Evolutionary conservation across 2,888 invertebrate species (phyloP).

Genomic region (Lacanobia wlatinum): DNA sequence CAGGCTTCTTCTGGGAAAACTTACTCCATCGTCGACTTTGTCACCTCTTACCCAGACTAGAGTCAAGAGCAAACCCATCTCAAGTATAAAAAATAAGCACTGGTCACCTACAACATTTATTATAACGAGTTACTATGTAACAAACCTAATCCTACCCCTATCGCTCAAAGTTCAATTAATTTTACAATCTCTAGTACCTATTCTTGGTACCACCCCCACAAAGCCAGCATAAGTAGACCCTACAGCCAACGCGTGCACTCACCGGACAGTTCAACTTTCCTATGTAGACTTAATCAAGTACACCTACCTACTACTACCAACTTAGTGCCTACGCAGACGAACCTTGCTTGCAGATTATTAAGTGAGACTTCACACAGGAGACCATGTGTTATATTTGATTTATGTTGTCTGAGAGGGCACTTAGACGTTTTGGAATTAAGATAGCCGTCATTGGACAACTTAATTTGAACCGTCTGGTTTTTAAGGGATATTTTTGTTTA

Average conservation of each 20-base stretch:
- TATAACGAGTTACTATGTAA: no score
- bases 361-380: slow-evolving; percentile 25
- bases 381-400: slow-evolving; percentile 37
- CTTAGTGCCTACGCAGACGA: slow-evolving; percentile 46
- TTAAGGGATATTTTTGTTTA: neutral
- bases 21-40: no score
- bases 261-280: slow-evolving; percentile 57
- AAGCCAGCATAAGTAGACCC: slow-evolving; percentile 39
- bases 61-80: no score
- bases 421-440: slow-evolving; percentile 15
- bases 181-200: slow-evolving; percentile 4
- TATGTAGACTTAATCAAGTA: slow-evolving; percentile 64
- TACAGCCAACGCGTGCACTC: slow-evolving; percentile 43
- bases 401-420: slow-evolving; percentile 25
- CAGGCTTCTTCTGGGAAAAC: no score
- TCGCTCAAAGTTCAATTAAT: neutral
- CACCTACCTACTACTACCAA: slow-evolving; percentile 48
- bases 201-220: slow-evolving; percentile 28
- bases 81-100: no score
- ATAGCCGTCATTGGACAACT: neutral
- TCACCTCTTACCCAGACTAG: no score
- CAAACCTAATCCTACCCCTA: neutral
- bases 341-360: slow-evolving; percentile 44
- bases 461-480: neutral
- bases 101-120: no score